phyloP scores from a whole-genome alignment of 2,797 vertebrate species.

The Centropyge bicolor region DNA sequence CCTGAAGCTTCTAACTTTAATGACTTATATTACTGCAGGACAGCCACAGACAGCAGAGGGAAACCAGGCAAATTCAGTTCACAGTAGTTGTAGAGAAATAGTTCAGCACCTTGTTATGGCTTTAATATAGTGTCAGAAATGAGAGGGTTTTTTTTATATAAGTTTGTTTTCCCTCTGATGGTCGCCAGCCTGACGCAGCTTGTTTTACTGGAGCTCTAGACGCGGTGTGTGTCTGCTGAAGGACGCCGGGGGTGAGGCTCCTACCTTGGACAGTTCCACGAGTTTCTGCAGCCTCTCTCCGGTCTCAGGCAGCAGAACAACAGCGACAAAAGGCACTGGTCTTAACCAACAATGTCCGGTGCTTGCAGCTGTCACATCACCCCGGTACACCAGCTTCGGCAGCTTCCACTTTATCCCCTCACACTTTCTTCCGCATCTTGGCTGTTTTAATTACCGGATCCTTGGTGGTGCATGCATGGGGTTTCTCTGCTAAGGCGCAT shows the following conservation, averaged over 20 bases:
- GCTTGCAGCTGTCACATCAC: not conserved
- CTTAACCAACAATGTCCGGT: not conserved
- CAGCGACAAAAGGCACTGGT: not conserved
- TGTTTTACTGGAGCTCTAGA: too few relatives aligned
- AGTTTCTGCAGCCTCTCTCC: conserved; percentile 55
- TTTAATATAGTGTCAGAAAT: not conserved
- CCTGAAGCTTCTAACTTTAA: not conserved
- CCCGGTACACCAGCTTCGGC: not conserved
- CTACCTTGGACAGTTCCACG: conserved; percentile 77
- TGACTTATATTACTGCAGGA: too few relatives aligned
- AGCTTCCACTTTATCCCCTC: not conserved
- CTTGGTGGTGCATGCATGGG: not conserved
- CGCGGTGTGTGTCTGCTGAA: not conserved
- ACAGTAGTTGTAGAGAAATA: not conserved
- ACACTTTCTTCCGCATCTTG: conserved; percentile 41
- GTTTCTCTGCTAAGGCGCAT: conserved; percentile 45
- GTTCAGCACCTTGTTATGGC: too few relatives aligned
- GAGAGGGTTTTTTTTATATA: not conserved
- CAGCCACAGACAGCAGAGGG: too few relatives aligned
- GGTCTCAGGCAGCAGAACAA: not conserved
- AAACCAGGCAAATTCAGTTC: not conserved
- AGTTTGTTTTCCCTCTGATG: not conserved
- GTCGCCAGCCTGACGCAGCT: not conserved
- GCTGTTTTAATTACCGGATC: conserved; percentile 28
- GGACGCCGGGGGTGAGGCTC: conserved; percentile 24